These are phyloP conservation scores for Onychostruthus taczanowskii DNA, from an alignment of 2,113 vertebrate genomes.

Conservation along the genomic window DNA sequence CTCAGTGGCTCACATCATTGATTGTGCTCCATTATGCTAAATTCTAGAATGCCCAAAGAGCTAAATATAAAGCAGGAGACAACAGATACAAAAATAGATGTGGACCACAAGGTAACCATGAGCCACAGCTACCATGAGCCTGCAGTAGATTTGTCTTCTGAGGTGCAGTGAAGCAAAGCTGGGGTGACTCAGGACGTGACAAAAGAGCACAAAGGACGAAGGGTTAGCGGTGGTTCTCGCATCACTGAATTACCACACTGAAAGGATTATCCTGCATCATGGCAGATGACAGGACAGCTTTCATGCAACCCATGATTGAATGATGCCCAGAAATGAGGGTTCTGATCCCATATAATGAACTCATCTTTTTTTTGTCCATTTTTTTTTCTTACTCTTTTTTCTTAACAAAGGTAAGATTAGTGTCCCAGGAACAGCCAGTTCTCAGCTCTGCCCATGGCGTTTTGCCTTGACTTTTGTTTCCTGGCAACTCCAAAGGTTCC, in stretches of 20 bases:
- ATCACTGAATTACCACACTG: not conserved
- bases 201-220: not conserved
- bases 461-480: not conserved
- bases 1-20: conserved; percentile 34
- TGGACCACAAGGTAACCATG: conserved; percentile 4
- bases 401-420: not conserved
- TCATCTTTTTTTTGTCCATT: not conserved
- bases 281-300: not conserved
- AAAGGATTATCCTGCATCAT: not conserved
- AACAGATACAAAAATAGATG: conserved; percentile 24
- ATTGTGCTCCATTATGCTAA: conserved; percentile 36
- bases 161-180: not conserved
- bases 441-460: not conserved
- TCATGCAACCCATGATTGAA: not conserved
- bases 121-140: not conserved
- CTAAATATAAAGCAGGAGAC: conserved; percentile 42
- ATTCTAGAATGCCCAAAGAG: conserved; percentile 13
- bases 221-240: not conserved
- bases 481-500: not conserved
- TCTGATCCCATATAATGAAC: not conserved
- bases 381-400: not conserved
- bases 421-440: not conserved
- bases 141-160: not conserved
- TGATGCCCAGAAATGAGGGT: not conserved
- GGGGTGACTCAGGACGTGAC: not conserved